A percentile compares a stretch with the other conserved stretches of the same genome.
Evolutionary conservation across 2,888 invertebrate genomes (phyloP).

Genomic region (Oscheius myriophilus): DNA sequence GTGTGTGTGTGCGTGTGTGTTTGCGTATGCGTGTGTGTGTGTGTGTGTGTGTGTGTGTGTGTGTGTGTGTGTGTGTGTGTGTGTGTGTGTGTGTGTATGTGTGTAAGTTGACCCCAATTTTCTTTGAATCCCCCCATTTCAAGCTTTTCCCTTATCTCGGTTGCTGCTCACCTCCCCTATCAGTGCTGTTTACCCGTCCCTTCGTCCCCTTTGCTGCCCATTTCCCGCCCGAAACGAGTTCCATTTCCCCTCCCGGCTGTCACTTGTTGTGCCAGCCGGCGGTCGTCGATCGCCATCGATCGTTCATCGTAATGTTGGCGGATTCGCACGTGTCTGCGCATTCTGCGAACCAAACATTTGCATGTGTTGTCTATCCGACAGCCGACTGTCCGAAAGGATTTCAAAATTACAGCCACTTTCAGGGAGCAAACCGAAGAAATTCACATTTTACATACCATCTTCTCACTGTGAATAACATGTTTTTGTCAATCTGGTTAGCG

Average conservation of each 20-base stretch:
- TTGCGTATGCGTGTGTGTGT: no score
- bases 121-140: no score
- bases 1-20: no score
- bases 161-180: neutral
- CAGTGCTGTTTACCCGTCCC: conserved; percentile 4
- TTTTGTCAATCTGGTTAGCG: neutral
- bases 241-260: conserved; percentile 2
- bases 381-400: no score
- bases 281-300: no score
- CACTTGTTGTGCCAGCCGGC: neutral
- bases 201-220: neutral
- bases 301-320: neutral
- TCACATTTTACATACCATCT: neutral
- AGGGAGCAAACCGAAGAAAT: neutral
- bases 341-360: neutral
- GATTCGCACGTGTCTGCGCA: neutral
- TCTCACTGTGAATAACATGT: neutral
- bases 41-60: no score
- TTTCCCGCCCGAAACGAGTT: neutral
- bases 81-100: no score
- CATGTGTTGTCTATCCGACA: neutral
- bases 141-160: neutral
- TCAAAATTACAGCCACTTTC: no score
- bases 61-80: no score
- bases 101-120: no score